These are phyloP conservation scores for Hippocampus barbouri DNA, from an alignment of 2,113 vertebrate genomes.

Conservation along the genomic window DNA sequence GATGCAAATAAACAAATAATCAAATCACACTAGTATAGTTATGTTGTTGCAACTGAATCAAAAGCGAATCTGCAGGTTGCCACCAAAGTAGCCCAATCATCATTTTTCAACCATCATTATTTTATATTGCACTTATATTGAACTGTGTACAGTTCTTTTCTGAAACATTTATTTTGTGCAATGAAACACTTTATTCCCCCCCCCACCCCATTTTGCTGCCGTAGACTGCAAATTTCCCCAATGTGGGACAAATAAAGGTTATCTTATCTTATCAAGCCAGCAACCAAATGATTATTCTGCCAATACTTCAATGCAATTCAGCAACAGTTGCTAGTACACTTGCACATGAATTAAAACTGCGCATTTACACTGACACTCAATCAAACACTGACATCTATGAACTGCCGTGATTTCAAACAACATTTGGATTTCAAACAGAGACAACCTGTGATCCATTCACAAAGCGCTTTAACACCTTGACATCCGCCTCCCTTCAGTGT, in stretches of 20 bases:
- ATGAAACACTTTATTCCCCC: too few species aligned
- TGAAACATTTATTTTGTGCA: too few species aligned
- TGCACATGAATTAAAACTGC: background rate
- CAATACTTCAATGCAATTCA: background rate
- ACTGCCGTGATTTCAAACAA: conserved; percentile 16
- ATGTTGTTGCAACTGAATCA: background rate
- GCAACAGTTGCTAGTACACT: background rate
- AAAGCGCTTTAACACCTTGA: conserved; percentile 24
- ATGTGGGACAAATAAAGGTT: too few species aligned
- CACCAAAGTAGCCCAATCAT: background rate
- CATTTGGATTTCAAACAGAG: conserved; percentile 34
- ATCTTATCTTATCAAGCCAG: background rate
- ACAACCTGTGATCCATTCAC: conserved; percentile 35
- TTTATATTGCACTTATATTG: too few species aligned
- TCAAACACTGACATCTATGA: background rate
- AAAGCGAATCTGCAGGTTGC: background rate
- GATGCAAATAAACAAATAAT: background rate
- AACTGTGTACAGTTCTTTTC: too few species aligned
- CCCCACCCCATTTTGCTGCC: too few species aligned
- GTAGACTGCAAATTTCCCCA: too few species aligned
- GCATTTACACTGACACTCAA: background rate
- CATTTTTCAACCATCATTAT: too few species aligned
- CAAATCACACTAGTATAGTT: background rate
- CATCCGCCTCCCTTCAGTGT: conserved; percentile 9
- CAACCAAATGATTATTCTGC: background rate